Percentiles rank a stretch among this genome's conserved stretches.
phyloP scores from a whole-genome alignment of 64 coral and sea anemone species.

The Platygyra sinensis region DNA sequence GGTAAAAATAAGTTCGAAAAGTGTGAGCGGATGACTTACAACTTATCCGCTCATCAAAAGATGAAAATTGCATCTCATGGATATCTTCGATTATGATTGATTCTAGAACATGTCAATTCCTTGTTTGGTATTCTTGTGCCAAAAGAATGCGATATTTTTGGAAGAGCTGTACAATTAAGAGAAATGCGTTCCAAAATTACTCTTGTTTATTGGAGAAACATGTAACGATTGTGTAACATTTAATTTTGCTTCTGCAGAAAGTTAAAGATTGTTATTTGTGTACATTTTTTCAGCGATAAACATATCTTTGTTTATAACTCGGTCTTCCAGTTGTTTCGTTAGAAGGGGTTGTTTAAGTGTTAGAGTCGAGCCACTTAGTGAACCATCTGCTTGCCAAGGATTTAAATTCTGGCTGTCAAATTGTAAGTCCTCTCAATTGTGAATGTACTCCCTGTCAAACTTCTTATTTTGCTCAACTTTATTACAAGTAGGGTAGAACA shows the following conservation, averaged over 20 bases:
- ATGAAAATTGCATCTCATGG: neutral
- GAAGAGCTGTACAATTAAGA: neutral
- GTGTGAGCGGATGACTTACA: neutral
- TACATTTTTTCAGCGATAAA: neutral
- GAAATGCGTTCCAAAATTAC: neutral
- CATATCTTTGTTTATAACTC: neutral
- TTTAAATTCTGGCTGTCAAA: no score
- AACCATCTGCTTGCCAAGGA: no score
- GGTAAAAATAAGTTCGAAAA: neutral
- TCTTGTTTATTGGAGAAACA: neutral
- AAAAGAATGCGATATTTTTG: slow-evolving; percentile 11
- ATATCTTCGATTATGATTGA: neutral
- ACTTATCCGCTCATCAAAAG: neutral
- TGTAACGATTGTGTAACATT: neutral
- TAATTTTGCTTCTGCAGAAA: neutral
- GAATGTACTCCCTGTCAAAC: no score
- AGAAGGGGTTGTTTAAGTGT: neutral
- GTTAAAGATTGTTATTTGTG: neutral
- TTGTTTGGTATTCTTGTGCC: neutral
- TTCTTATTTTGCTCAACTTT: no score
- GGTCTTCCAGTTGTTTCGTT: neutral
- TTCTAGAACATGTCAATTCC: slow-evolving; percentile 21
- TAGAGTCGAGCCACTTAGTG: no score
- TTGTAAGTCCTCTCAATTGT: no score
- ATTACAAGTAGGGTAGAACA: no score